These are phyloP conservation scores for Xylocampa areola DNA, from an alignment of 2,888 invertebrate genomes.

Conservation along the genomic window DNA sequence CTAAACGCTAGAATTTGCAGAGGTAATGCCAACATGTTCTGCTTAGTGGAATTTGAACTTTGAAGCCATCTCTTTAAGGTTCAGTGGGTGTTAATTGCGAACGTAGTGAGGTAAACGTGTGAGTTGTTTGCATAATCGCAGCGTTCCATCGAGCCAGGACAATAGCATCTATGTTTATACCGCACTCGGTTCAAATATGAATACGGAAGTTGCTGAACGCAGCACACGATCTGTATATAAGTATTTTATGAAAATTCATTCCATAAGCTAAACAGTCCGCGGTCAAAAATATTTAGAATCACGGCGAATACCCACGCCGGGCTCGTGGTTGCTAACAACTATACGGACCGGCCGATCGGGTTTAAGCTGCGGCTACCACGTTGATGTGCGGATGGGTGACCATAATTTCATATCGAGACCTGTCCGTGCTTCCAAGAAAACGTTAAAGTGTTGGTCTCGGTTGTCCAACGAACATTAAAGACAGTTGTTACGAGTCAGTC, in stretches of 20 bases:
- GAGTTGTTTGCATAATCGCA: slow-evolving; percentile 54
- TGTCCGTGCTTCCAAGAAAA: too few species aligned
- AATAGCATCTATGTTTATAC: slow-evolving; percentile 48
- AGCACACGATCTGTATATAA: slow-evolving; percentile 27
- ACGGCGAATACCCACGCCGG: too few species aligned
- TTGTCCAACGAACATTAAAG: too few species aligned
- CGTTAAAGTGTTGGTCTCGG: too few species aligned
- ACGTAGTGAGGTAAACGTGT: slow-evolving; percentile 30
- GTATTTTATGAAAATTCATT: slow-evolving; percentile 25
- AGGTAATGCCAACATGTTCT: slow-evolving; percentile 27
- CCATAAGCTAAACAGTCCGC: slow-evolving; percentile 21
- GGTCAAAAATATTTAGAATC: slow-evolving; percentile 18
- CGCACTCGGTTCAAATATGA: slow-evolving; percentile 50
- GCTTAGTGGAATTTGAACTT: slow-evolving; percentile 34
- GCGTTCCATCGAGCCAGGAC: slow-evolving; percentile 50
- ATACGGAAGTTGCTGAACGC: slow-evolving; percentile 41
- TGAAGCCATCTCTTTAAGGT: slow-evolving; percentile 12
- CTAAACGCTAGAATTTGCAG: slow-evolving; percentile 4
- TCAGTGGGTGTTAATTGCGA: slow-evolving; percentile 15
- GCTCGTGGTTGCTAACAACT: too few species aligned
- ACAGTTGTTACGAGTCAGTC: too few species aligned
- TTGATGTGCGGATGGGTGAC: too few species aligned
- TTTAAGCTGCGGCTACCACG: too few species aligned
- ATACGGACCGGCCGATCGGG: too few species aligned
- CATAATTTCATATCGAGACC: too few species aligned